Conservation (phyloP, 2,888 invertebrate genomes). For the Trichogramma dendrolimi region DNA sequence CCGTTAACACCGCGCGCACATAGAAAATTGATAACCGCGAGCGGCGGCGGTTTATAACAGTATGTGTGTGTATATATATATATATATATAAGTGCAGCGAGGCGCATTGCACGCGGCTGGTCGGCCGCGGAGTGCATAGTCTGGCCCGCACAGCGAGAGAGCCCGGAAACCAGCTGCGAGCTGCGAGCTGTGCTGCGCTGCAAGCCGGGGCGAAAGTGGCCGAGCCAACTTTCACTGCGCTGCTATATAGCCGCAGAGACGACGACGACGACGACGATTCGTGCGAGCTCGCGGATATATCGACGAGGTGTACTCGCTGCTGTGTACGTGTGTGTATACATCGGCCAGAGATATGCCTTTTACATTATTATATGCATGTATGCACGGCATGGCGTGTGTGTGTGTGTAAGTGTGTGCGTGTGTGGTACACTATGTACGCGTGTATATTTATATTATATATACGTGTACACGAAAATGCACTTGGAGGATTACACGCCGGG, state of each 20-base stretch:
- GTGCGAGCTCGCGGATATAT: no score
- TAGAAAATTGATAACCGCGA: conserved; percentile 28
- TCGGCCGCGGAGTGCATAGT: no score
- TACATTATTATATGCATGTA: no score
- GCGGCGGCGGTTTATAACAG: conserved; percentile 1
- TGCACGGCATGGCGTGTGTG: no score
- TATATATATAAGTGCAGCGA: background rate
- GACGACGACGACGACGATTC: conserved; percentile 9
- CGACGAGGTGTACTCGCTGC: no score
- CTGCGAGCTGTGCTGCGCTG: conserved; percentile 26
- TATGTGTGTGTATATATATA: background rate
- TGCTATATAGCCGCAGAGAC: conserved; percentile 26
- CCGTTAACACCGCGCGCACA: conserved; percentile 20
- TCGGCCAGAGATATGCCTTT: no score
- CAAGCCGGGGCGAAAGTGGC: conserved; percentile 48
- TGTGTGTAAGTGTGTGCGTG: no score
- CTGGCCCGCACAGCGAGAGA: conserved; percentile 31
- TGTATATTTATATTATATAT: no score
- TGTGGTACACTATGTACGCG: no score
- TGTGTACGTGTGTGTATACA: no score
- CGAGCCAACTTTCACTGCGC: conserved; percentile 50
- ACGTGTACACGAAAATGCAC: no score
- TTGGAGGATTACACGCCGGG: no score
- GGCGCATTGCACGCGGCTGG: conserved; percentile 11
- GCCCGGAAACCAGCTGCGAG: conserved; percentile 46